Percentiles rank a stretch among this genome's conserved stretches.
phyloP scores from a whole-genome alignment of 1,140 invertebrate genomes.

The Parapsyche elsis region DNA sequence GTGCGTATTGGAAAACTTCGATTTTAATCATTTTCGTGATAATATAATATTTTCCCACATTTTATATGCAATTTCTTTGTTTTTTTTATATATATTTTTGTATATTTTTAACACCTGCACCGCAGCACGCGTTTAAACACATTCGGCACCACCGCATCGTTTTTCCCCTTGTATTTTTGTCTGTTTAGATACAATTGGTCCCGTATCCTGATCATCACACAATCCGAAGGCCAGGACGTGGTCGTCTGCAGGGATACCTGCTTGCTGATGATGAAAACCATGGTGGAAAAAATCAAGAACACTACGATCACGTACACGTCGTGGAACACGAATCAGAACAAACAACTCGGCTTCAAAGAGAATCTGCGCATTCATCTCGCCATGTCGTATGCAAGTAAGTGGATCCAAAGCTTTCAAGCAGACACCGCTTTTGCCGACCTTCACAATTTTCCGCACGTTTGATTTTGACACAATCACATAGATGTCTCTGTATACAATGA shows the following conservation, averaged over 20 bases:
- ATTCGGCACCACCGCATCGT: not conserved
- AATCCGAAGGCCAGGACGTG: conserved; percentile 73
- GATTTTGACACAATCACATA: no score
- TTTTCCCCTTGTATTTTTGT: conserved; percentile 52
- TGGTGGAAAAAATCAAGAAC: conserved; percentile 73
- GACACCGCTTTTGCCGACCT: not conserved
- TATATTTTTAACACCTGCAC: no score
- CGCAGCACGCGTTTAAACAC: conserved; percentile 1
- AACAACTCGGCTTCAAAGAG: conserved; percentile 66
- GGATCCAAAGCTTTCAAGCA: not conserved
- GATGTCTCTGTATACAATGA: no score
- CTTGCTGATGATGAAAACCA: conserved; percentile 76
- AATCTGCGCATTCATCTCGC: conserved; percentile 64
- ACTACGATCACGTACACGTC: conserved; percentile 62
- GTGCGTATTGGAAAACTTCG: not conserved
- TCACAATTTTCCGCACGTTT: no score
- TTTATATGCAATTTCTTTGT: no score
- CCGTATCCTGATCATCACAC: conserved; percentile 77
- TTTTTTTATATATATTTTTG: no score
- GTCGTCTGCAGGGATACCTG: conserved; percentile 75
- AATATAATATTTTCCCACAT: no score
- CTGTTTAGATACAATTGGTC: conserved; percentile 75
- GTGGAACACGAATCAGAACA: conserved; percentile 69
- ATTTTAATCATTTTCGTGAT: no score
- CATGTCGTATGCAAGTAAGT: conserved; percentile 71